A percentile compares a stretch with the other conserved stretches of the same genome.
Evolutionary conservation across 2,113 vertebrate genomes (phyloP).

Genomic region (Ceyx cyanopectus): DNA sequence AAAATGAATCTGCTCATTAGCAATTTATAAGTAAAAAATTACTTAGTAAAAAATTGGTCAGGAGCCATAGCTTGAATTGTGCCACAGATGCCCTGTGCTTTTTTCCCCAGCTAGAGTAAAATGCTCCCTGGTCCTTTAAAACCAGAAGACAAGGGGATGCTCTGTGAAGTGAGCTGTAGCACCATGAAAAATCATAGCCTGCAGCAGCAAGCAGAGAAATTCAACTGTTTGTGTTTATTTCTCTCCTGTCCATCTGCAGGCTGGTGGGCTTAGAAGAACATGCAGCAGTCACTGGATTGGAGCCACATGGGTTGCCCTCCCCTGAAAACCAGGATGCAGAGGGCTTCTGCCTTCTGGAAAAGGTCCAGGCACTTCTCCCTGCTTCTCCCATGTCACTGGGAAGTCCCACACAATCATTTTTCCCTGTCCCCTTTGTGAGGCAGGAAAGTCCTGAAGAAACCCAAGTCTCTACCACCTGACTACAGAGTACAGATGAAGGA

Average conservation of each 20-base stretch:
- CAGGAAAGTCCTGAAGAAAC: constrained; percentile 5
- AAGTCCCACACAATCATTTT: neutral
- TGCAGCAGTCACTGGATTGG: neutral
- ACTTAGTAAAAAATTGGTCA: neutral
- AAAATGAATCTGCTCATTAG: neutral
- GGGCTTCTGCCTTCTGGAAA: neutral
- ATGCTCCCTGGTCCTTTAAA: neutral
- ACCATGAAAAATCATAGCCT: neutral
- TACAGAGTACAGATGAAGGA: fast-evolving
- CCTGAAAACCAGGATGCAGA: neutral
- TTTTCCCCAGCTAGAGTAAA: neutral
- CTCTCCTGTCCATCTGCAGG: neutral
- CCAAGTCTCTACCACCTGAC: neutral
- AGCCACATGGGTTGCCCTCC: fast-evolving
- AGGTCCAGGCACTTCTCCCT: neutral
- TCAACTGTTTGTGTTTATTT: neutral
- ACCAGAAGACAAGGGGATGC: neutral
- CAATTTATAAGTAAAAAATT: neutral
- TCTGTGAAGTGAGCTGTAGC: neutral
- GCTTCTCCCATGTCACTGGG: neutral
- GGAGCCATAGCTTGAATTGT: neutral
- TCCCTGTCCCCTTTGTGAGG: neutral
- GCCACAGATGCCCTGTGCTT: neutral
- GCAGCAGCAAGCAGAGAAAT: neutral
- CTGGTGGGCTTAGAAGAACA: neutral